Base-by-base conservation (phyloP, 2,888 invertebrate genomes). In the Leptinotarsa haldemani region DNA sequence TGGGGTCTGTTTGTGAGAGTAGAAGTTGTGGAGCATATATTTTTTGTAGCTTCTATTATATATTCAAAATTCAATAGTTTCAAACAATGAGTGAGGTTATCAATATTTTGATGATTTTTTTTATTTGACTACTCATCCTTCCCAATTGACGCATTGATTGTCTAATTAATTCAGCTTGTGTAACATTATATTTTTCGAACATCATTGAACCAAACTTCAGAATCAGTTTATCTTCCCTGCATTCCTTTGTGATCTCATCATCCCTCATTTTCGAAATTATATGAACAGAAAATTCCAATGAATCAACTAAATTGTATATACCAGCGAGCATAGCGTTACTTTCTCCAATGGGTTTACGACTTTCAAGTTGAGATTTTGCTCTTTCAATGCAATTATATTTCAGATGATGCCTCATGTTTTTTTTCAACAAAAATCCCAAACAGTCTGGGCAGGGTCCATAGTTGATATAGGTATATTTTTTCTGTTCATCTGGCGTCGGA, bases 81-180 rank as follows among this genome's bases (percentile, higher is more conserved):
- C 53, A 20, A 53, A 53, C 53, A 53, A 16, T 53, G 53, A 9
- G 18, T 20, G 20, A 53, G 53, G 53, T 53, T 53, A 53, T 53
- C 20, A 53, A 53, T 53, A 53, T 53, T n/a, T 53, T 18, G 18
- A 18, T 53, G 12, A 18, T 40, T 16, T 53, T 53, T 61, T 67
- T 64, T 30, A 74, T 16, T 64, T 71, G 67, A 20, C 53, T 15
- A 5, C 46, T 47, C 22, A 74, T 53, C 15, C 74, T 50, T 67
- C 68, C 67, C n/a, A 74, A 68, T 68, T 74, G 74, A 18, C 74
- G 63, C 74, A 74, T 74, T 9, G 70, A 64, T 68, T 74, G 74
- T n/a, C 71, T 47, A 46, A 74, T 74, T 15, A 71, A 65, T 71
- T 70, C 71, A 53, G 67, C 18, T 30, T 74, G 74, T 1, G 71